Evolutionary conservation across 2,888 invertebrate species (phyloP), one percentile per base, ranked within the genome.

Genomic region (Ecdyonurus torrentis): DNA sequence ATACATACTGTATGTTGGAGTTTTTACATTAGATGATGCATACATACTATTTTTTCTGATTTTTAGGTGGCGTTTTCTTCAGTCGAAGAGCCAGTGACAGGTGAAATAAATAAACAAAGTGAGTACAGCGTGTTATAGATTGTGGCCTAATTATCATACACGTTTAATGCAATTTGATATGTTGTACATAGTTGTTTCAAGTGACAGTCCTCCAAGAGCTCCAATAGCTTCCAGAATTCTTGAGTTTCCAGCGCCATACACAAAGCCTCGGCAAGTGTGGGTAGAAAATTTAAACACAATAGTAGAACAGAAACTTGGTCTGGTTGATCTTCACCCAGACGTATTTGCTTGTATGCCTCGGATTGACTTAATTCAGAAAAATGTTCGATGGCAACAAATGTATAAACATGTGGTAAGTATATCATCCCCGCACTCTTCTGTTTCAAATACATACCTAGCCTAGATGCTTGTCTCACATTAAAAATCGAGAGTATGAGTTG

Each of bases 281-380:
- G 79, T 94, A 55, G 91, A 91, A 72, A 91, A 87, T 74, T 73
- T 91, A 53, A 86, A 91, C 71, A 83, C 86, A 0, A 75, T 86
- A 20, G 81, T 85, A 66, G 88, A 87, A 70, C 81, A 84, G 65
- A 89, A 89, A 74, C 71, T 92, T n/a, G 93, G 91, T 0, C 74
- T 97, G 1, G 77, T 96, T 37, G 87, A 91, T 72, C 76, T 99
- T 52, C 96, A 99, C 77, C 96, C 98, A 0, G 83, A 85, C 66
- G 78, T 97, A 7, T 97, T 90, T 75, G 92, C 86, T 0, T 78
- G 82, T 0, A 81, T 83, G 69, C 96, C 96, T 0, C 81, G 95
- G 62, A 81, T 94, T 52, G 96, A 97, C 74, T 75, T 95, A 15
- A 84, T 98, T 62, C 86, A 89, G 67, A 80, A 84, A 67, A 98